Base-by-base conservation (phyloP, 2,113 vertebrate genomes). In the Antigone vipio region DNA sequence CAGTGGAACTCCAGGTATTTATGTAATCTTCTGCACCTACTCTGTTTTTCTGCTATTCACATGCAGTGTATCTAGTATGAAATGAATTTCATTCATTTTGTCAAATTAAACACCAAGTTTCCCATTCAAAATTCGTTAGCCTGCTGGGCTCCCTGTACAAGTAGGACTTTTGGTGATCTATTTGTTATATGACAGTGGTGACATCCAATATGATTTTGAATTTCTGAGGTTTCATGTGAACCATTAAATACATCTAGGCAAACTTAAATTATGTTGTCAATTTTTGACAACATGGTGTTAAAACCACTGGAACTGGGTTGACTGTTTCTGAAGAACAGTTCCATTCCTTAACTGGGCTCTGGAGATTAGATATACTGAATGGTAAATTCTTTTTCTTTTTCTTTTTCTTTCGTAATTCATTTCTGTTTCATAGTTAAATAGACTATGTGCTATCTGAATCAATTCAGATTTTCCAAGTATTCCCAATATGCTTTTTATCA, bases 401-500 rank as follows among this genome's bases (percentile, higher is more conserved):
- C 45, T 47, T 93, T 93, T 91, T 71, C 27, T 89, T 75, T 89
- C 66, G 90, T 73, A 94, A 86, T 93, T 92, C 1, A 55, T 93
- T 93, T 96, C 55, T 85, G 7, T 90, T 93, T 92, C 59, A 62
- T 82, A 35, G 60, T 88, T 89, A 92, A 93, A 78, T 45, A 89
- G 52, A n/a, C 32, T 77, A 74, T 67, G 15, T 89, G 52, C 56
- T 92, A 53, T 87, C 50, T 80, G 44, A 96, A 85, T 60, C 58
- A 72, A 52, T 84, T 95, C 73, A 87, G 60, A 64, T 85, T 94
- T 94, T 63, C 40, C 58, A 82, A 76, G 69, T 95, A 96, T 93
- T 97, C 92, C 83, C 89, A 91, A 66, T 66, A 58, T 60, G 15
- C 53, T 58, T 95, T 96, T 87, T 94, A 92, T 89, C 89, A 94